These are phyloP conservation scores for Drosophila busckii DNA, from an alignment of 1,140 invertebrate genomes.

Conservation along the genomic window DNA sequence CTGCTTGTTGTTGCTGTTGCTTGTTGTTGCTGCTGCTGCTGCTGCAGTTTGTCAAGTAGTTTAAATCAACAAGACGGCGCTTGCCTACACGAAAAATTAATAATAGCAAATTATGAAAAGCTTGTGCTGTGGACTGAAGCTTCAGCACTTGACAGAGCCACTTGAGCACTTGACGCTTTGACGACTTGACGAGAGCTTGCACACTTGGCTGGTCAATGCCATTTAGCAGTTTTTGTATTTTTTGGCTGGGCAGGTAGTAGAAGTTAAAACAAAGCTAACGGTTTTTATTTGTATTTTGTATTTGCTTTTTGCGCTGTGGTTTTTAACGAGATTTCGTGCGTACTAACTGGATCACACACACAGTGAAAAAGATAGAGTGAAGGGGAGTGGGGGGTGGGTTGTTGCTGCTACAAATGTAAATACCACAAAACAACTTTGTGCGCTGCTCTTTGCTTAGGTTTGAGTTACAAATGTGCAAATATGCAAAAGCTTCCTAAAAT, in stretches of 20 bases:
- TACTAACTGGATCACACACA: constrained; percentile 32
- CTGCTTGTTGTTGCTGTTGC: constrained; percentile 12
- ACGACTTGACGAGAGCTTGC: constrained; percentile 22
- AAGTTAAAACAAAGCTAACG: constrained; percentile 43
- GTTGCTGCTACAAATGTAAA: not conserved
- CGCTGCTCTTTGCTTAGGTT: not conserved
- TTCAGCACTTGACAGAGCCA: constrained; percentile 26
- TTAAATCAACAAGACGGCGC: constrained; percentile 10
- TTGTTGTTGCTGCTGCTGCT: not conserved
- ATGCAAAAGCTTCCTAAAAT: not conserved
- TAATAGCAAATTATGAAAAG: constrained; percentile 41
- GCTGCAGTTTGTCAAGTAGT: constrained; percentile 30
- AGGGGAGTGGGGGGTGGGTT: not conserved
- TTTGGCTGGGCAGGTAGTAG: constrained; percentile 9
- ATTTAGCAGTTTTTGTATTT: constrained; percentile 36
- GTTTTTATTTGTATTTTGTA: constrained; percentile 34
- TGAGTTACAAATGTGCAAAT: not conserved
- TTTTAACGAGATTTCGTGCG: constrained; percentile 52
- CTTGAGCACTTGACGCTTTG: constrained; percentile 1
- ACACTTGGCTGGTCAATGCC: constrained; percentile 66
- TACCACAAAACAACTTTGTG: no score
- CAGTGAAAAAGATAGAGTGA: not conserved
- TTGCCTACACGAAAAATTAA: constrained; percentile 21
- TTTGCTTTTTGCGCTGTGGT: constrained; percentile 34
- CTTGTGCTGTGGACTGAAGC: constrained; percentile 4